Conservation (phyloP, 2,797 vertebrate genomes). For the Characodon lateralis region DNA sequence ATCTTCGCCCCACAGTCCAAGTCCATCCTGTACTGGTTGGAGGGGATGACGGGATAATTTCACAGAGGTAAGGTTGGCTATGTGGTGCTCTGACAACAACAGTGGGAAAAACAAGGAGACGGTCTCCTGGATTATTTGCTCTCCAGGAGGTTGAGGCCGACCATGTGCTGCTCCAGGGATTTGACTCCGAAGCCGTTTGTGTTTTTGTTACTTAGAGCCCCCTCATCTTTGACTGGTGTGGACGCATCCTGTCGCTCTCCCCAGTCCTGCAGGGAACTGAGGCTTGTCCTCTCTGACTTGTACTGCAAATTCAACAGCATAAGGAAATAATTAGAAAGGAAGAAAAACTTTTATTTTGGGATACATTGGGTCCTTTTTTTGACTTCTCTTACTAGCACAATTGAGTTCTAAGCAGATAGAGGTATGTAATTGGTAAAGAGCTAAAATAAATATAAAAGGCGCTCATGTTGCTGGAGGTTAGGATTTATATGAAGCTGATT, state of each 20-base stretch:
- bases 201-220: constrained; percentile 79
- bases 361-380: background rate
- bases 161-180: constrained; percentile 87
- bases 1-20: constrained; percentile 25
- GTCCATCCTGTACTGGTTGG: constrained; percentile 23
- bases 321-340: background rate
- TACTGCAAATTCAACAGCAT: constrained; percentile 65
- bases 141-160: constrained; percentile 87
- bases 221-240: constrained; percentile 79
- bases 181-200: constrained; percentile 84
- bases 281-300: constrained; percentile 83
- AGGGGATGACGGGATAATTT: constrained; percentile 41
- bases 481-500: background rate
- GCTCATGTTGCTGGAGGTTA: constrained; percentile 1
- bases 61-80: constrained; percentile 81
- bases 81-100: constrained; percentile 78
- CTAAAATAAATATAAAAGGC: background rate
- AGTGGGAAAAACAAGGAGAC: constrained; percentile 18
- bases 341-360: background rate
- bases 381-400: background rate
- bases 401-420: background rate
- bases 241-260: constrained; percentile 80
- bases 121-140: constrained; percentile 79
- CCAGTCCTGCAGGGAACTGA: constrained; percentile 86
- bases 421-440: background rate